These are phyloP conservation scores for Mobula hypostoma DNA, from an alignment of 2,113 vertebrate species.

Conservation along the genomic window DNA sequence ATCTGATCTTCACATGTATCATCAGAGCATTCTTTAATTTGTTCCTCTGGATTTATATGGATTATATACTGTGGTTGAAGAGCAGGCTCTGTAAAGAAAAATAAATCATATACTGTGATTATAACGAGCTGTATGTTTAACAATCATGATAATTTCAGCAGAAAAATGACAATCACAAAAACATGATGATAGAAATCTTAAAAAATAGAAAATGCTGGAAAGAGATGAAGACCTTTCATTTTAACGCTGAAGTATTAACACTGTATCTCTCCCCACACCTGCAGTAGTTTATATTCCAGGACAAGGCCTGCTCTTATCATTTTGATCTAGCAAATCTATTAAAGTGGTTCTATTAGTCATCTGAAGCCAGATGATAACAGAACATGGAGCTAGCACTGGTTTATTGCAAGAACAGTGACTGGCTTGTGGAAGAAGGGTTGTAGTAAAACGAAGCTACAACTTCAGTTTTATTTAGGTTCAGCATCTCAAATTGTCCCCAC, in stretches of 20 bases:
- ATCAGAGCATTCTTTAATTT: not conserved
- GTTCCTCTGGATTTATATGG: slow-evolving; percentile 18
- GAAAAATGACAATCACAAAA: not conserved
- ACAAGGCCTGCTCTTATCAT: not conserved
- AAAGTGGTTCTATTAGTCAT: not conserved
- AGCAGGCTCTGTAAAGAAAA: not conserved
- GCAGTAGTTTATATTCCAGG: no score
- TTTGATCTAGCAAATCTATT: not conserved
- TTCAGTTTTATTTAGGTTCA: not conserved
- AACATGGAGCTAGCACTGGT: no score
- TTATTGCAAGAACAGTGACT: no score
- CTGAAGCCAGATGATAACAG: no score
- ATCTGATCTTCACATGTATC: not conserved
- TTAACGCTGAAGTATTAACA: no score
- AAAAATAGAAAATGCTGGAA: no score
- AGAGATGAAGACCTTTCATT: no score
- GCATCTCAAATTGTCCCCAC: not conserved
- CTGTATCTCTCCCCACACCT: no score
- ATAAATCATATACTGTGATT: not conserved
- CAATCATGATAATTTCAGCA: not conserved
- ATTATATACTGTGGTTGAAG: not conserved
- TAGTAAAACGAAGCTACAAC: not conserved
- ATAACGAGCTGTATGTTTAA: not conserved
- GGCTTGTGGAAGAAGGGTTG: no score
- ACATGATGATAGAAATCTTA: no score